Base-by-base conservation (phyloP, 2,113 vertebrate genomes). In the Oreocharis arfaki region DNA sequence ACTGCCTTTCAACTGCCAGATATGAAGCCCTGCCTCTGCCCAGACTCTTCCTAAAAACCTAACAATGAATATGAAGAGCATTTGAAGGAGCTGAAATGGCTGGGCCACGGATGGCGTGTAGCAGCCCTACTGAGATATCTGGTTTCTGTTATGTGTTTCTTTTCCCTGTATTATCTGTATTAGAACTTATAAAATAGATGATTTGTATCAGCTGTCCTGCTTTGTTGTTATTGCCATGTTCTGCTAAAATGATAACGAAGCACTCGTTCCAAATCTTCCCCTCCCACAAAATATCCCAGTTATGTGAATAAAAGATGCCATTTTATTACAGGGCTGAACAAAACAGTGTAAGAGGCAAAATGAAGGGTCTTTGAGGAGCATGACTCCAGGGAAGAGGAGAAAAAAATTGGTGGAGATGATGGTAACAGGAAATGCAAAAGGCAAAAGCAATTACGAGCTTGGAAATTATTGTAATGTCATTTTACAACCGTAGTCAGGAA, bases 111-210 rank as follows among this genome's bases (percentile, higher is more conserved):
- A 89, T 71, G 71, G 94, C 14, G 6, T 87, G 89, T 60, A 88
- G 60, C 89, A 85, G 76, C 83, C 56, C 39, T 64, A 63, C 55
- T 7, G 82, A 84, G 84, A 91, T 82, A 47, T 96, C 97, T 97
- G 97, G 71, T 97, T 97, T 88, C 52, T 96, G 93, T 97, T 97
- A 97, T 9, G 13, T 88, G 90, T 93, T 92, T 95, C 92, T 97
- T 97, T 95, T 84, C 82, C 79, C 94, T 92, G 90, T 82, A 91
- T 96, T 97, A 96, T 96, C 96, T 92, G 83, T 70, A 84, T 95
- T 91, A 96, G 76, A 93, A 92, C 93, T 95, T 96, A 92, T 94
- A 95, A 95, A 96, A 93, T 37, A 78, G 70, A 91, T 95, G 93
- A 96, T 96, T 91, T 97, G 87, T 91, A 76, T 94, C 96, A 94